Evolutionary conservation across 2,113 vertebrate species (phyloP).

Genomic region (Camarhynchus parvulus): DNA sequence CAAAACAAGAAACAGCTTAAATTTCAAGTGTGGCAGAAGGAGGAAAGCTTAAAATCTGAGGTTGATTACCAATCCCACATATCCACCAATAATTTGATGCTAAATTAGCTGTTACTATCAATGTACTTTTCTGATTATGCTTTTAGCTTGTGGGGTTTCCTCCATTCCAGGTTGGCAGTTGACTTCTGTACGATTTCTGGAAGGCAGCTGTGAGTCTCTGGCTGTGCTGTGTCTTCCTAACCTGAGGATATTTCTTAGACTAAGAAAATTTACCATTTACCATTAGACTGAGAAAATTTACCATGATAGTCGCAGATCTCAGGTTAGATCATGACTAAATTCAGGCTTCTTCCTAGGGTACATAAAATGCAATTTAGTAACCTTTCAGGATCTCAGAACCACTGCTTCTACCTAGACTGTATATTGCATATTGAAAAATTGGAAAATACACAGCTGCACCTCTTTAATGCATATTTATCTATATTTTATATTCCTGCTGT

Average conservation of each 20-base stretch:
- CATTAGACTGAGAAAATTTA: neutral
- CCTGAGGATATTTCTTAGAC: neutral
- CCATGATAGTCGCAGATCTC: neutral
- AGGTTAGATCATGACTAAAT: neutral
- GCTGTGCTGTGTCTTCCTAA: neutral
- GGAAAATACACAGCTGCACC: neutral
- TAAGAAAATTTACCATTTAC: neutral
- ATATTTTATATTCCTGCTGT: neutral
- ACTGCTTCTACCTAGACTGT: neutral
- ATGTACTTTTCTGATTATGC: neutral
- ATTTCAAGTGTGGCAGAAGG: neutral
- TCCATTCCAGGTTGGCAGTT: neutral
- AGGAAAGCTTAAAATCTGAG: neutral
- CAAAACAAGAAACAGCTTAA: neutral
- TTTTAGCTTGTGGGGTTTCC: neutral
- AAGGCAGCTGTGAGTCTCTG: neutral
- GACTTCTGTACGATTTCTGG: fast-evolving
- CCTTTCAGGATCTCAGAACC: neutral
- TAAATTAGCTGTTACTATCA: neutral
- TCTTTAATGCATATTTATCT: neutral
- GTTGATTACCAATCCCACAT: neutral
- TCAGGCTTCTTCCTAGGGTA: neutral
- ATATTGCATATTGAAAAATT: neutral
- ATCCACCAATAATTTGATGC: neutral
- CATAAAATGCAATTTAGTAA: neutral